A percentile compares a stretch with the other conserved stretches of the same genome.
Evolutionary conservation across 2,888 invertebrate genomes (phyloP).

Genomic region (Drosophila ustulata): DNA sequence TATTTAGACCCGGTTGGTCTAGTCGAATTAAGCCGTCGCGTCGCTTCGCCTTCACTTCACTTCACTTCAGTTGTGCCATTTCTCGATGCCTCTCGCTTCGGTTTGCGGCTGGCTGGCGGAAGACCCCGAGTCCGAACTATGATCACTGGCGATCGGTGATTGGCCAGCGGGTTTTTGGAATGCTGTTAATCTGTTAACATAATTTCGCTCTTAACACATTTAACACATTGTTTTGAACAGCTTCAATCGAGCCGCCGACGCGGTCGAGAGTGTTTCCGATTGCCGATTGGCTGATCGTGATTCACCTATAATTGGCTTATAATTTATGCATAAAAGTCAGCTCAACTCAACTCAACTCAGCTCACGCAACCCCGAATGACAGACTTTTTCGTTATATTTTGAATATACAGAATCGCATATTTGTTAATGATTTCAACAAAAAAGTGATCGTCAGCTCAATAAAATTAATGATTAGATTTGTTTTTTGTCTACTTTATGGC

Average conservation of each 20-base stretch:
- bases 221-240: slow-evolving; percentile 73
- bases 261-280: slow-evolving; percentile 59
- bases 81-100: slow-evolving; percentile 22
- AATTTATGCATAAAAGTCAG: slow-evolving; percentile 69
- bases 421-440: slow-evolving; percentile 78
- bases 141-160: slow-evolving; percentile 40
- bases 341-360: slow-evolving; percentile 26
- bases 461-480: slow-evolving; percentile 73
- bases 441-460: slow-evolving; percentile 76
- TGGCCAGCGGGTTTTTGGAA: slow-evolving; percentile 65
- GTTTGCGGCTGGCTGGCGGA: slow-evolving; percentile 34
- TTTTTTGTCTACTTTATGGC: slow-evolving; percentile 55
- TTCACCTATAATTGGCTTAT: slow-evolving; percentile 78
- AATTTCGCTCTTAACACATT: slow-evolving; percentile 80
- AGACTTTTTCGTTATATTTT: slow-evolving; percentile 66
- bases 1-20: slow-evolving; percentile 67
- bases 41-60: not conserved
- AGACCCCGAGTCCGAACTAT: slow-evolving; percentile 32
- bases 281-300: slow-evolving; percentile 66
- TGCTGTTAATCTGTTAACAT: slow-evolving; percentile 79
- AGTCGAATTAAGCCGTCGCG: slow-evolving; percentile 61
- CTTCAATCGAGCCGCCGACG: slow-evolving; percentile 70
- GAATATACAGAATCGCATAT: slow-evolving; percentile 70
- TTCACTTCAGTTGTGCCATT: slow-evolving; percentile 38
- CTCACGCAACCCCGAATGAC: slow-evolving; percentile 53